A percentile compares a stretch with the other conserved stretches of the same genome.
phyloP scores from a whole-genome alignment of 2,888 invertebrate genomes.

The Tortrix viridana region DNA sequence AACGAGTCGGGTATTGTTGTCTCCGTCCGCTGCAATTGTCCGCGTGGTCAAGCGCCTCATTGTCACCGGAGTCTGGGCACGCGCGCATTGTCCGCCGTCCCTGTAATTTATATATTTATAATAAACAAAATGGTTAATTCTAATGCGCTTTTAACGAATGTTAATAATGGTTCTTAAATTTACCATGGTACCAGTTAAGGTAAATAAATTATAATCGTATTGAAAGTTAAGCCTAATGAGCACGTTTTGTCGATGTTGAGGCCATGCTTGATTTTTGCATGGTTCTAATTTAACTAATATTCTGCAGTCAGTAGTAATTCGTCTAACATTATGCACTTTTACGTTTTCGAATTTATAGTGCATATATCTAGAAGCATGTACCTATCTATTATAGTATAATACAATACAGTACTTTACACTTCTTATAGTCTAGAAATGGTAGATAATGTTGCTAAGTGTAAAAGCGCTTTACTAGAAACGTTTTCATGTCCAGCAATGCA shows the following conservation, averaged over 20 bases:
- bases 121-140: conserved; percentile 50
- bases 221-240: conserved; percentile 19
- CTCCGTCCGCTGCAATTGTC: conserved; percentile 53
- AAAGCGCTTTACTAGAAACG: not conserved
- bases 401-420: no score
- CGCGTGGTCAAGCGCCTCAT: conserved; percentile 50
- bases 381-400: no score
- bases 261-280: conserved; percentile 1
- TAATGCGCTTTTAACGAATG: conserved; percentile 61
- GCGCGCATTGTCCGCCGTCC: conserved; percentile 43
- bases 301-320: not conserved
- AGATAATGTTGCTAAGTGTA: not conserved
- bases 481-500: not conserved
- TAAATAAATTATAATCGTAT: conserved; percentile 36
- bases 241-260: conserved; percentile 5
- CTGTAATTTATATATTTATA: conserved; percentile 38
- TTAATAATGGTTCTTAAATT: conserved; percentile 40
- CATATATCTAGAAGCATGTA: no score
- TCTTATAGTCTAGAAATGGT: not conserved
- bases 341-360: no score
- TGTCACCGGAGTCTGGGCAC: conserved; percentile 51
- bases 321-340: no score
- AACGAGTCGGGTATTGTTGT: conserved; percentile 58
- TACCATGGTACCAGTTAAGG: conserved; percentile 20
- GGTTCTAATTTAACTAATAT: not conserved